Base-by-base conservation (phyloP, 1,140 invertebrate genomes). In the Drosophila pallidifrons region DNA sequence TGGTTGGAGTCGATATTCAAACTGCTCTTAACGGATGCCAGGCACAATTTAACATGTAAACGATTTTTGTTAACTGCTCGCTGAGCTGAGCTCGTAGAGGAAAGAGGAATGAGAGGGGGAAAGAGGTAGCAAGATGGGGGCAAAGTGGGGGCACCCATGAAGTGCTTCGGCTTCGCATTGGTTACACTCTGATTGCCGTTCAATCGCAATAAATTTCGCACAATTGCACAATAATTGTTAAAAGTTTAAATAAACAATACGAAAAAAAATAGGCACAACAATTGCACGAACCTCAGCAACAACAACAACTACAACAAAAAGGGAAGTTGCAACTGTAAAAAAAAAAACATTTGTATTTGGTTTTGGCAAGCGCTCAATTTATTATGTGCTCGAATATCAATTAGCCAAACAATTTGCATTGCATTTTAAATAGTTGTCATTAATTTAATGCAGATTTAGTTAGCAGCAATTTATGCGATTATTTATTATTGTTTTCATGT, bases 211-310 rank as follows among this genome's bases (percentile, higher is more conserved):
- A 91, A 91, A 91, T 91, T 91, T 91, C 82, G 81, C 81, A 78
- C 87, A 91, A 87, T 91, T 91, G 88, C 87, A 91, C 87, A 91
- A 91, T 91, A 91, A 91, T 91, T 91, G 87, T 91, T 91, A 91
- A 91, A 89, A 89, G 72, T 89, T 89, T 80, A 81, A 85, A 65
- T 51, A 65, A 89, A 85, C 83, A 85, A 89, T 79, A 25, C 20
- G 20, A 75, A 86, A 87, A 87, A 38, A 82, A 89, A 80, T 74
- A 80, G 76, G 61, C 63, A 32, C 10, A 32, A 55, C 49, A 63
- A 58, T 55, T 54, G 41, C 15, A 32, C 8, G 8, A 28, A n/a
- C n/a, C n/a, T n/a, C 1, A 49, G 38, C 25, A 32, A 25, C 5
- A 28, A 3, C 45, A 58, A 28, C 2, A 15, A 1, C 30, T 28